Evolutionary conservation across 2,888 invertebrate genomes (phyloP).

Genomic region (Scaptomyza parva): DNA sequence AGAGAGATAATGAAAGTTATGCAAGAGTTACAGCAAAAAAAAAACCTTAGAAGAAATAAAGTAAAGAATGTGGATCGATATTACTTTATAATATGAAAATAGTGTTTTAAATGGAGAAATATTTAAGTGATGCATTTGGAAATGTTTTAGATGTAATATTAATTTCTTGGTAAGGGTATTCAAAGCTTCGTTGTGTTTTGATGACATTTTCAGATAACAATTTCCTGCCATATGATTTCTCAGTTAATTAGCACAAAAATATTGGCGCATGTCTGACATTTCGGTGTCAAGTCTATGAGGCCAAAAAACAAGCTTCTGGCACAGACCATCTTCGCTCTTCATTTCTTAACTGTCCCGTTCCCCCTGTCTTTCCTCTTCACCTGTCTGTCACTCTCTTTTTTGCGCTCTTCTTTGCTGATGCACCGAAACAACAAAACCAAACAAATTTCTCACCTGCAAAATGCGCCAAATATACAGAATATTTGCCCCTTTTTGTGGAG

Average conservation of each 20-base stretch:
- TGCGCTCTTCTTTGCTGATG: neutral
- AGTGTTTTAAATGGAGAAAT: too few species aligned
- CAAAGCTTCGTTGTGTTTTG: neutral
- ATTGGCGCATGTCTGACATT: constrained; percentile 46
- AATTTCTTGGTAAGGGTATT: neutral
- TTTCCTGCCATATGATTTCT: constrained; percentile 22
- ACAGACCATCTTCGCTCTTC: neutral
- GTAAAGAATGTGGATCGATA: neutral
- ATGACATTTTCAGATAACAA: neutral
- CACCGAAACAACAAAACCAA: constrained; percentile 9
- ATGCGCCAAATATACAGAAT: constrained; percentile 54
- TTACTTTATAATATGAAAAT: neutral
- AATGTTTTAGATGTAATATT: too few species aligned
- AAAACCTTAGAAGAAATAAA: neutral
- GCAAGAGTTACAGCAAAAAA: constrained; percentile 14
- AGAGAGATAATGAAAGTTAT: constrained; percentile 9
- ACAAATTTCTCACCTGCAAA: constrained; percentile 40
- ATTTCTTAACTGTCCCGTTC: constrained; percentile 17
- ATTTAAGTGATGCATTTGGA: too few species aligned
- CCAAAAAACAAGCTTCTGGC: constrained; percentile 28
- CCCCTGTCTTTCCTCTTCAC: neutral
- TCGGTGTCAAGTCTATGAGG: constrained; percentile 67
- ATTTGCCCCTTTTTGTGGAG: constrained; percentile 2
- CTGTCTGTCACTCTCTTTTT: neutral
- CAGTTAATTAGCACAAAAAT: constrained; percentile 59